Evolutionary conservation across 2,888 invertebrate genomes (phyloP), one percentile per base, ranked within the genome.

Genomic region (Plebejus argus): DNA sequence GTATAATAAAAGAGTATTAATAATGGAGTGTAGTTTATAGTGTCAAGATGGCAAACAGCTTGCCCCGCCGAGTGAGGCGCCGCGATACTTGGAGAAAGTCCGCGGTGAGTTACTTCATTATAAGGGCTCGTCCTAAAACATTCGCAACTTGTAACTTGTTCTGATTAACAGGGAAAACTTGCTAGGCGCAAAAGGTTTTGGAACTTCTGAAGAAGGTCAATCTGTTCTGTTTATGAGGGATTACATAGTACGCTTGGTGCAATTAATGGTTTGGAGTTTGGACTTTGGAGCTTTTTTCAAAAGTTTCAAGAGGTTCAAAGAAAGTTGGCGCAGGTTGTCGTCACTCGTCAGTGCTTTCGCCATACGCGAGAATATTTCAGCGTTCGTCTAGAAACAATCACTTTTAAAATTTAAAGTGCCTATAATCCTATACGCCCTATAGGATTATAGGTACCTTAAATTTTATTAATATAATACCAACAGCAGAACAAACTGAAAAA

Each of bases 61-160:
- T 92, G 80, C 93, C 93, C 23, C 84, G 91, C 33, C 84, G 91
- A 8, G 79, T 93, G 76, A 84, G 83, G 78, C 83, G 93, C 61
- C 90, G 85, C 82, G 92, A 93, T 76, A 92, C 93, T 49, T 94
- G 93, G 94, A 81, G 88, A 61, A 90, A 85, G 78, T 91, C 89
- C 80, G 89, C 90, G 89, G 93, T 93, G 83, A 90, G 92, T 88
- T 78, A 58, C 10, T 23, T 3, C 61, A 23, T 20, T 23, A 61
- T 61, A 58, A 58, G 61, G 61, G 61, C 10, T 61, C n/a, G 20
- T 8, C 58, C 58, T 61, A n/a, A 7, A 58, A n/a, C 20, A 58
- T 7, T n/a, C 58, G 15, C 8, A 58, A 49, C 49, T 49, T 49
- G 7, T 56, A n/a, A 12, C 7, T n/a, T 3, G n/a, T n/a, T n/a